Conservation (phyloP, 2,888 invertebrate genomes). For the Chaitophorus viminalis region DNA sequence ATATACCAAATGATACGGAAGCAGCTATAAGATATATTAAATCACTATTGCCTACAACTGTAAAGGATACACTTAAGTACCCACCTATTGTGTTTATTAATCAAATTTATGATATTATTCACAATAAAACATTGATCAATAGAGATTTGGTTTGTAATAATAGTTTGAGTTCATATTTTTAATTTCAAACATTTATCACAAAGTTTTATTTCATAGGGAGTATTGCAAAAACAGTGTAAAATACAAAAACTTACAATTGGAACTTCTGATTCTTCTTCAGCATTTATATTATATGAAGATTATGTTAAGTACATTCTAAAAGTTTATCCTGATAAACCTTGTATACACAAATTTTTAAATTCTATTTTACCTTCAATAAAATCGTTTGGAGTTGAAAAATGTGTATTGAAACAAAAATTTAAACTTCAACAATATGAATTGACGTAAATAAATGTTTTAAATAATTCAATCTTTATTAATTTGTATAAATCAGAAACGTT, state of each 20-base stretch:
- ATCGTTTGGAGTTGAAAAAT: conserved; percentile 54
- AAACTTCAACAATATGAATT: conserved; percentile 52
- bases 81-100: conserved; percentile 62
- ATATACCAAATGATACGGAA: conserved; percentile 62
- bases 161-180: not conserved
- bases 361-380: conserved; percentile 37
- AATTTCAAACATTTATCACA: not conserved
- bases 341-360: conserved; percentile 44
- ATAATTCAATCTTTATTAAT: not conserved
- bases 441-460: conserved; percentile 28
- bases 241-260: conserved; percentile 62
- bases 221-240: conserved; percentile 58
- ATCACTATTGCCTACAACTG: conserved; percentile 26
- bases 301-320: conserved; percentile 36
- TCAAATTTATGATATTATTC: conserved; percentile 60
- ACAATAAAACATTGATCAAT: conserved; percentile 59
- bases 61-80: conserved; percentile 35
- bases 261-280: conserved; percentile 47
- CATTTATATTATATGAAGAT: conserved; percentile 61
- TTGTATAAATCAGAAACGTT: not conserved
- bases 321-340: conserved; percentile 26
- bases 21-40: conserved; percentile 62
- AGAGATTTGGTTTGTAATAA: conserved; percentile 60
- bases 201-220: conserved; percentile 35
- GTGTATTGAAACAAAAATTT: conserved; percentile 23